Conservation (phyloP, 2,888 invertebrate species). For the Athalia cordata region DNA sequence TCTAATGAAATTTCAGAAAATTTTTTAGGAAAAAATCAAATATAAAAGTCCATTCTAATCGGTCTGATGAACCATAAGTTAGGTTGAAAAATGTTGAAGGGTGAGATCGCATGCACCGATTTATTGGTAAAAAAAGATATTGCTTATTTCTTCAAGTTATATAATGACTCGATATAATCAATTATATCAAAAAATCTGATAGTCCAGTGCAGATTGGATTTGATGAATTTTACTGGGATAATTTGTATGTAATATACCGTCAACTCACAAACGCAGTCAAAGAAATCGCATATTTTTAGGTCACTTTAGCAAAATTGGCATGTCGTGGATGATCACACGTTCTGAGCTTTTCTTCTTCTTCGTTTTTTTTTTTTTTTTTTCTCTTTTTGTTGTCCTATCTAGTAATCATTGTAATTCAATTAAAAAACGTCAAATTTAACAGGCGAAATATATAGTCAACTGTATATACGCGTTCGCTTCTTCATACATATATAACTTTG, state of each 20-base stretch:
- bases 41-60: neutral
- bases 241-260: neutral
- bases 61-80: neutral
- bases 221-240: too few relatives aligned
- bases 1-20: constrained; percentile 8
- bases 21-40: neutral
- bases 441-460: constrained; percentile 24
- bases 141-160: too few relatives aligned
- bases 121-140: too few relatives aligned
- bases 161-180: neutral
- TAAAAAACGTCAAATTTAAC: constrained; percentile 36
- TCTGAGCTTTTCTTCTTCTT: neutral
- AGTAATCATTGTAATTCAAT: constrained; percentile 2
- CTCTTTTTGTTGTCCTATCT: constrained; percentile 30
- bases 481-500: too few relatives aligned
- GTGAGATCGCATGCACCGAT: too few relatives aligned
- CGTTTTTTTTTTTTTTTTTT: neutral
- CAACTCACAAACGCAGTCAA: constrained; percentile 29
- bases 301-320: constrained; percentile 33
- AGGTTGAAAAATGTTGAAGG: too few relatives aligned
- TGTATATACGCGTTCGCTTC: constrained; percentile 16
- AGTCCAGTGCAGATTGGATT: neutral
- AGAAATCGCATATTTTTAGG: constrained; percentile 12
- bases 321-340: neutral
- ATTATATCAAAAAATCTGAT: constrained; percentile 4